Evolutionary conservation across 2,888 invertebrate species (phyloP), one percentile per base, ranked within the genome.

Genomic region (Dicyrtoma fusca): DNA sequence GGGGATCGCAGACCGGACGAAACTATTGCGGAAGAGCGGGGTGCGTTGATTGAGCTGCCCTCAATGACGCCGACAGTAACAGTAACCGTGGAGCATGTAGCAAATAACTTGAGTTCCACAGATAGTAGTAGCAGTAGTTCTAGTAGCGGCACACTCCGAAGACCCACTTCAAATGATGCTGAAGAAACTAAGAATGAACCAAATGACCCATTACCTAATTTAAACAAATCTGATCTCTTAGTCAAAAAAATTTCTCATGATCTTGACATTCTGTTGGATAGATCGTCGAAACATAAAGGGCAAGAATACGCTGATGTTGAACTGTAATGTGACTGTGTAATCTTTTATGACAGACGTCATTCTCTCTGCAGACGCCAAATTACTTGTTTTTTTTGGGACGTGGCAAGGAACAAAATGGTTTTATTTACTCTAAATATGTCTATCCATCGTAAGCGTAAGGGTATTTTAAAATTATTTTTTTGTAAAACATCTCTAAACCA

Each of bases 171-270:
- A 5, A 25, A n/a, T 26, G 55, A 66, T 51, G 34, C 21, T 62
- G 42, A 17, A 13, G 17, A 47, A 49, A 25, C n/a, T 66, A 14
- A 10, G 23, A n/a, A 49, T 49, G 4, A 14, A 49, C 49, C 17
- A 17, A 17, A 53, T 19, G 21, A 53, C 21, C 19, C 10, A 2
- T 17, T 19, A 66, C 21, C 21, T 57, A 42, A 57, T n/a, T 34
- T 26, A 34, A 47, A 45, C 49, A 55, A 72, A 47, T 21, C 47
- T n/a, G 72, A 72, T 61, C 55, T 65, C 49, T 26, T 72, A 47
- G 72, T 72, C n/a, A 66, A 59, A 57, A 65, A 65, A 61, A 72
- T 72, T 53, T 72, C 72, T 10, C 25, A 66, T 55, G 72, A 72
- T 49, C 66, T 72, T 4, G 65, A 65, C 44, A 66, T 66, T 51